Percentiles rank a stretch among this genome's conserved stretches.
phyloP scores from a whole-genome alignment of 2,113 vertebrate genomes.

The Atrichornis clamosus region DNA sequence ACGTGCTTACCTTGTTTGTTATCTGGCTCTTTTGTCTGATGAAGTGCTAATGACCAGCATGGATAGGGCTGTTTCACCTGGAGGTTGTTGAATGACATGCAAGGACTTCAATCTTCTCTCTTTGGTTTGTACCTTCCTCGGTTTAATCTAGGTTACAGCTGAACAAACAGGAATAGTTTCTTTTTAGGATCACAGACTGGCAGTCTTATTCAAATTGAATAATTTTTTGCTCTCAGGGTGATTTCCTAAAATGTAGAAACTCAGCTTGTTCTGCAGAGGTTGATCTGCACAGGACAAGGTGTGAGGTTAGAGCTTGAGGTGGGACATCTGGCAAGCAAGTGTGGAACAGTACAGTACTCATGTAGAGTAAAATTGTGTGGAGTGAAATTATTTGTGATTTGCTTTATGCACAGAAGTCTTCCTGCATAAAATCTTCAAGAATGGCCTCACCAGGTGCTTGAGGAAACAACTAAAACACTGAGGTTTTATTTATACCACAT shows the following conservation, averaged over 20 bases:
- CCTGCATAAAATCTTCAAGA: not conserved
- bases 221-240: not conserved
- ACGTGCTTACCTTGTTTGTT: not conserved
- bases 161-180: not conserved
- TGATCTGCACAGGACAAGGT: not conserved
- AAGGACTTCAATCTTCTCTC: not conserved
- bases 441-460: not conserved
- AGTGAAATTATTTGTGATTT: constrained; percentile 20
- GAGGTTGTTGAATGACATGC: not conserved
- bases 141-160: not conserved
- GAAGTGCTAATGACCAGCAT: not conserved
- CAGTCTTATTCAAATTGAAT: not conserved
- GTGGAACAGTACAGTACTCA: not conserved
- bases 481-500: not conserved
- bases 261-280: not conserved
- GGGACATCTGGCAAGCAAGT: not conserved
- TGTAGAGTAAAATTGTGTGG: not conserved
- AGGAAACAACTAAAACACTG: not conserved
- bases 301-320: not conserved
- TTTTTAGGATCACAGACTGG: not conserved
- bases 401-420: not conserved
- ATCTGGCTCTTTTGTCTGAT: not conserved
- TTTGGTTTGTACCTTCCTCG: not conserved
- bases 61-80: not conserved
- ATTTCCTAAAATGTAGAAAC: not conserved